Evolutionary conservation across 2,888 invertebrate species (phyloP).

Genomic region (Sesia bembeciformis): DNA sequence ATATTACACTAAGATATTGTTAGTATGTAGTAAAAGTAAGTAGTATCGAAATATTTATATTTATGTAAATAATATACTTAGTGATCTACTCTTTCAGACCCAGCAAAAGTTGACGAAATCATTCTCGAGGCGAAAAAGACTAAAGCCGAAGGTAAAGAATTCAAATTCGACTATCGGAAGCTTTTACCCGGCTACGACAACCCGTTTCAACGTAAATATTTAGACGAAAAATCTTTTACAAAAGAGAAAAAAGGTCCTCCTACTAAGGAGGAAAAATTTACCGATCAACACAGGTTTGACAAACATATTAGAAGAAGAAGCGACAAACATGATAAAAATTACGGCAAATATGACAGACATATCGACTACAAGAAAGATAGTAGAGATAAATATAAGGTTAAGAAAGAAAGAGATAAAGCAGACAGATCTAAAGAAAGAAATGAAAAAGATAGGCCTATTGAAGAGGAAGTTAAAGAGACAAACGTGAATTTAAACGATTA

Average conservation of each 20-base stretch:
- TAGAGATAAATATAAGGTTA: slow-evolving; percentile 12
- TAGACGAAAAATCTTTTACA: slow-evolving; percentile 10
- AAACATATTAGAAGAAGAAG: slow-evolving; percentile 11
- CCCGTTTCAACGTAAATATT: slow-evolving; percentile 57
- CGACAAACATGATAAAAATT: slow-evolving; percentile 18
- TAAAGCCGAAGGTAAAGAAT: slow-evolving; percentile 50
- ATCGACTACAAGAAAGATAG: slow-evolving; percentile 22
- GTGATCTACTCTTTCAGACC: slow-evolving; percentile 30
- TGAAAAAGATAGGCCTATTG: slow-evolving; percentile 3
- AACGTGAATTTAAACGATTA: slow-evolving; percentile 56
- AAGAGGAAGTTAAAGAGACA: slow-evolving; percentile 32
- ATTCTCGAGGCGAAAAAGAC: slow-evolving; percentile 61
- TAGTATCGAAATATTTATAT: background rate
- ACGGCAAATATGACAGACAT: slow-evolving; percentile 11
- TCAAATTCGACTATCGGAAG: slow-evolving; percentile 62
- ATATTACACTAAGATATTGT: background rate
- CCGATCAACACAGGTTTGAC: slow-evolving; percentile 10
- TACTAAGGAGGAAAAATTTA: slow-evolving; percentile 17
- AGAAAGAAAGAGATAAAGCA: slow-evolving; percentile 11
- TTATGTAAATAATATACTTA: background rate
- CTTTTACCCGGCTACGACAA: slow-evolving; percentile 59
- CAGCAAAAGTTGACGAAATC: slow-evolving; percentile 54
- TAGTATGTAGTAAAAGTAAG: background rate
- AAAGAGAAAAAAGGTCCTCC: slow-evolving; percentile 12
- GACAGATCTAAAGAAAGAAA: slow-evolving; percentile 3